Evolutionary conservation across 2,113 vertebrate species (phyloP), one percentile per base, ranked within the genome.

Genomic region (Cepphus grylle): DNA sequence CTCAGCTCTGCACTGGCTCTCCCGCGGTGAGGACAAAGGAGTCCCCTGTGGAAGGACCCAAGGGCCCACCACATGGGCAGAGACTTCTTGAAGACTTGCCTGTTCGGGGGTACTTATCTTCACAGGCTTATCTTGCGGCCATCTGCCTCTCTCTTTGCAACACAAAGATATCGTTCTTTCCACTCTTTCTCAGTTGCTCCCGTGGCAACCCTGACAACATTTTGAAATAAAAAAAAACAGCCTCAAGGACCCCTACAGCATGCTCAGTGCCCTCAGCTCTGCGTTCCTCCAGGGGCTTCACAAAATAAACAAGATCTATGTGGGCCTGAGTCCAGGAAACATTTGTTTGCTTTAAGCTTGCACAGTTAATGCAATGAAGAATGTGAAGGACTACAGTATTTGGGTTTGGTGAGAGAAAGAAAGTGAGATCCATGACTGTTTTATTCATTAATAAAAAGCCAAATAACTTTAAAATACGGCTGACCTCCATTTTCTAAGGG

Each of bases 121-220:
- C 67, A 73, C 30, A 69, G 20, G 25, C 4, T 91, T 92, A 36
- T 65, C 59, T 34, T 2, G 1, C 0, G 0, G 30, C 45, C 36
- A 23, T 65, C 21, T 83, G 42, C 34, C 11, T 88, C 50, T 79
- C 9, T 11, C 25, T 83, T 72, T 56, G 43, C 49, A 76, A 59
- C 29, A 67, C 26, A 73, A 56, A 84, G 22, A 3, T 26, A 20
- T 8, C 2, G 0, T 12, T 84, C 55, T 66, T 92, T 58, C 34
- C 42, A 22, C 30, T 65, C 18, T 42, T 65, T 42, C 38, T 66
- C 43, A 32, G 30, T 34, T 45, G 45, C 8, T 85, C 20, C 52
- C 81, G 23, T 20, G 1, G 23, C 21, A 63, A 25, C n/a, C 59
- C n/a, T 92, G 61, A 32, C 36, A 63, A 34, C 12, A 20, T 56